Evolutionary conservation across 2,113 vertebrate genomes (phyloP).

Genomic region (Diadophis punctatus): DNA sequence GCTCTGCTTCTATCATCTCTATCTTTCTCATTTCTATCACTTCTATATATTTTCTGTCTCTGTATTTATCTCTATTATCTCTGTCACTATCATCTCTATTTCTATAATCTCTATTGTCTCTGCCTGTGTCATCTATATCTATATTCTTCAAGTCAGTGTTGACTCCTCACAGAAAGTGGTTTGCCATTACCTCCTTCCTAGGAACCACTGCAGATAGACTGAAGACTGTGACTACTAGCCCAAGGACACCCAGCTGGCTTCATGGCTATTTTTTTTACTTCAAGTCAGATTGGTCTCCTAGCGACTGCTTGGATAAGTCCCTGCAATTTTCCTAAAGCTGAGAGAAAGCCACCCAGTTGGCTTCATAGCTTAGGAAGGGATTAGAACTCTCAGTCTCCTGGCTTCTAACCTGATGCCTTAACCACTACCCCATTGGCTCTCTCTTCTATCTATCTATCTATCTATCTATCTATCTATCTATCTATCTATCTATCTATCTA

Average conservation of each 20-base stretch:
- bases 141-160: background rate
- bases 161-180: background rate
- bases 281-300: background rate
- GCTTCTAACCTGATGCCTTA: background rate
- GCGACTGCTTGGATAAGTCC: background rate
- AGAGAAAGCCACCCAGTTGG: background rate
- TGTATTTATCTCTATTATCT: background rate
- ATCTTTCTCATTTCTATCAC: background rate
- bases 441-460: background rate
- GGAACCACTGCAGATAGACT: background rate
- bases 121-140: background rate
- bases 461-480: no score
- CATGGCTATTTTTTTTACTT: background rate
- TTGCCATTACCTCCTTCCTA: background rate
- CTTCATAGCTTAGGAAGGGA: background rate
- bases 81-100: background rate
- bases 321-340: background rate
- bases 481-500: rapidly evolving
- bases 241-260: background rate
- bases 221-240: background rate
- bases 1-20: background rate
- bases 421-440: background rate
- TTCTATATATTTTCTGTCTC: background rate
- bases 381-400: background rate
- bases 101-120: background rate